Evolutionary conservation across 2,797 vertebrate genomes (phyloP).

Genomic region (Phyllotis vaccarum): DNA sequence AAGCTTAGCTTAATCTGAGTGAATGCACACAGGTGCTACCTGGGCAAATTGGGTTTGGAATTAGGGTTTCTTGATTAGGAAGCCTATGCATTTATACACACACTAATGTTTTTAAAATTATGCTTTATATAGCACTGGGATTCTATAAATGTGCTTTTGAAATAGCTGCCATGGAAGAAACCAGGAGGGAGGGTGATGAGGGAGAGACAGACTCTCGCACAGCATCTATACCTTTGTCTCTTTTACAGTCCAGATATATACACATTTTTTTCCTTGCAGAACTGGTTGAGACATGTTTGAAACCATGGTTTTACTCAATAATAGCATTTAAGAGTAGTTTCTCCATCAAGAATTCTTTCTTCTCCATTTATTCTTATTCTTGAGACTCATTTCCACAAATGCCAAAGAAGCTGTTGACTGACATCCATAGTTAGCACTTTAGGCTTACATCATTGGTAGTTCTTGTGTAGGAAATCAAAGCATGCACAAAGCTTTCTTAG

Average conservation of each 20-base stretch:
- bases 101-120: slow-evolving; percentile 27
- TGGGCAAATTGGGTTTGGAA: slow-evolving; percentile 32
- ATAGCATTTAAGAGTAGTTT: slow-evolving; percentile 27
- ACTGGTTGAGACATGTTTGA: background rate
- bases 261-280: background rate
- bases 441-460: background rate
- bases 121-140: background rate
- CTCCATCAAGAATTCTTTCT: slow-evolving; percentile 30
- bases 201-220: background rate
- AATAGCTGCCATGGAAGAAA: slow-evolving; percentile 9
- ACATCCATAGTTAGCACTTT: background rate
- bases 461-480: slow-evolving; percentile 40
- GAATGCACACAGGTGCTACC: slow-evolving; percentile 16
- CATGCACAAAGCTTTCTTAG: slow-evolving; percentile 1
- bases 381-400: slow-evolving; percentile 56
- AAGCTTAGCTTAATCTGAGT: slow-evolving; percentile 28
- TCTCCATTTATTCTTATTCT: slow-evolving; percentile 58
- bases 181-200: background rate
- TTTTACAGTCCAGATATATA: background rate
- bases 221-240: background rate
- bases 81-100: slow-evolving; percentile 5
- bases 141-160: slow-evolving; percentile 25
- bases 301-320: slow-evolving; percentile 7
- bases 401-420: background rate
- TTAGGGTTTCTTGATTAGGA: slow-evolving; percentile 55